Conservation (phyloP, 2,113 vertebrate genomes). For the Alaudala cheleensis region DNA sequence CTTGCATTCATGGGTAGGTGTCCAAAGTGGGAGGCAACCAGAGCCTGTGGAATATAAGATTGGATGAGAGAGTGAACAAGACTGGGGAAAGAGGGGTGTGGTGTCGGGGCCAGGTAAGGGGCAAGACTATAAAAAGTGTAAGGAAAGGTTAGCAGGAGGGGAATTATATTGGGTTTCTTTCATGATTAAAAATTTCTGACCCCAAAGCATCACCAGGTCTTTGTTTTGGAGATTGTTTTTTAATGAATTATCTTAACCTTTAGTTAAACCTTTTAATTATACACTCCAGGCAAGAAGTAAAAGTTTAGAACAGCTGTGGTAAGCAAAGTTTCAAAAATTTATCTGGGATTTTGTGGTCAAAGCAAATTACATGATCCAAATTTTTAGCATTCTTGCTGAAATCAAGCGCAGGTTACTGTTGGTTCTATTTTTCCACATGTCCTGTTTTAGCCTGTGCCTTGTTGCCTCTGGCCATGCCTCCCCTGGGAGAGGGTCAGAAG, state of each 20-base stretch:
- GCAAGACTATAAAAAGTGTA: neutral
- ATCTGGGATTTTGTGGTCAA: neutral
- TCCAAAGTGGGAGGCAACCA: neutral
- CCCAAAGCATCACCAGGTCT: neutral
- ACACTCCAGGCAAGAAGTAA: neutral
- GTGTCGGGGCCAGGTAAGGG: neutral
- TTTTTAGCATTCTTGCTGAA: neutral
- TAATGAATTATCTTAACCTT: neutral
- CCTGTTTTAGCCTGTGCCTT: neutral
- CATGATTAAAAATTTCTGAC: constrained; percentile 26
- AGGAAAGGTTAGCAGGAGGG: constrained; percentile 26
- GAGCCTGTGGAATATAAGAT: neutral
- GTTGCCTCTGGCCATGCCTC: neutral
- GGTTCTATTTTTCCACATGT: neutral
- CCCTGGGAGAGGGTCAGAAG: neutral
- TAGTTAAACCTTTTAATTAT: neutral
- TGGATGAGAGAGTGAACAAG: neutral
- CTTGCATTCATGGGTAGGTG: constrained; percentile 1
- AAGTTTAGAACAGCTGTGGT: neutral
- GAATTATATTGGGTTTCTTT: constrained; percentile 40
- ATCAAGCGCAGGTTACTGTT: neutral
- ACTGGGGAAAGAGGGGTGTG: neutral
- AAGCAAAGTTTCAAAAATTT: neutral
- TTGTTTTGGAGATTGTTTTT: neutral
- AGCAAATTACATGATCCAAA: neutral